Evolutionary conservation across 1,140 invertebrate species (phyloP).

Genomic region (Caenorhabditis latens): DNA sequence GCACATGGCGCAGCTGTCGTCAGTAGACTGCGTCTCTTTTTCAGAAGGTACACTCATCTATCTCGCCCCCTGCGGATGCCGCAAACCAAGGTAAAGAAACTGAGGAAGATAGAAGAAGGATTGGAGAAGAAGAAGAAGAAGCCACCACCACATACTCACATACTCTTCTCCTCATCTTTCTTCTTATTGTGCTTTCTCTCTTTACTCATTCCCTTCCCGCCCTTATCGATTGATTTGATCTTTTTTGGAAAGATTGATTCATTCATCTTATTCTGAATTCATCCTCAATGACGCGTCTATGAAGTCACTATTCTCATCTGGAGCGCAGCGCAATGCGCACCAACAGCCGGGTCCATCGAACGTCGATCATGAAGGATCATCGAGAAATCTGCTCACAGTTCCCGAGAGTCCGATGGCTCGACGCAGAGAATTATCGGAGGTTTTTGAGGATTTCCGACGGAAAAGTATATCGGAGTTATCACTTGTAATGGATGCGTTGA

Average conservation of each 20-base stretch:
- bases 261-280: neutral
- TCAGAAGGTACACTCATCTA: neutral
- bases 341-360: conserved; percentile 26
- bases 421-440: conserved; percentile 26
- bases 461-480: conserved; percentile 67
- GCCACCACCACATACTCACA: neutral
- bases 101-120: conserved; percentile 10
- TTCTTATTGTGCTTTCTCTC: neutral
- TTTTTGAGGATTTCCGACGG: conserved; percentile 64
- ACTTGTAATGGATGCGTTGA: conserved; percentile 66
- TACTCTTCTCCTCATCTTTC: neutral
- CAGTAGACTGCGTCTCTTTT: conserved; percentile 33
- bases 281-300: conserved; percentile 28
- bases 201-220: neutral
- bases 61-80: neutral
- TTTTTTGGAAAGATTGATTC: too few relatives aligned
- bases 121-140: neutral
- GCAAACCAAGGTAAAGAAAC: conserved; percentile 50
- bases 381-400: conserved; percentile 54
- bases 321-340: conserved; percentile 2
- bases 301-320: conserved; percentile 28
- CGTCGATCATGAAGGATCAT: neutral
- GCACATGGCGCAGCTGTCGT: conserved; percentile 55
- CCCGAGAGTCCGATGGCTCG: conserved; percentile 45
- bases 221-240: conserved; percentile 30